phyloP scores from a whole-genome alignment of 2,113 vertebrate genomes.

The Helogale parvula region DNA sequence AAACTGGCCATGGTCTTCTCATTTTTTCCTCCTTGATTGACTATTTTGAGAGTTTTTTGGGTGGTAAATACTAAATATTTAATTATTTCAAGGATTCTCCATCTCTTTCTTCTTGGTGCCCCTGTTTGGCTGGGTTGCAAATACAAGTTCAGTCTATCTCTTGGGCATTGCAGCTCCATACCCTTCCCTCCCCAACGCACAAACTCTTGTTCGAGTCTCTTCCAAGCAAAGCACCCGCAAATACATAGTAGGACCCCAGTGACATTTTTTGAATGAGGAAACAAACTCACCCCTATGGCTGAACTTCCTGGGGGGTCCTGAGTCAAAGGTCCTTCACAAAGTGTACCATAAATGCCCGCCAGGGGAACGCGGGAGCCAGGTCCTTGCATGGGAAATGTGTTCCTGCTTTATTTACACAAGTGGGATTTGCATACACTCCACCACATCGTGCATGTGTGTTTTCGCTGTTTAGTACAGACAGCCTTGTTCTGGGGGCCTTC shows the following conservation, averaged over 20 bases:
- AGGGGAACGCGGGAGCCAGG: too few relatives aligned
- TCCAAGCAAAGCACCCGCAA: background rate
- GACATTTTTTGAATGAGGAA: background rate
- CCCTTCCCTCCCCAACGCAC: too few relatives aligned
- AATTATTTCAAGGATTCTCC: background rate
- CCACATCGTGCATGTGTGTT: accelerated
- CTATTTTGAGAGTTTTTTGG: background rate
- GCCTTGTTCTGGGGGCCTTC: background rate
- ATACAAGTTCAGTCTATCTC: background rate
- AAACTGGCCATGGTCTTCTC: background rate
- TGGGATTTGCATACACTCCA: background rate
- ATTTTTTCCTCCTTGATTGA: background rate
- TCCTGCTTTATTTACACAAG: background rate
- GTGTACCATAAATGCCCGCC: background rate
- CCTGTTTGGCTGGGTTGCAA: background rate
- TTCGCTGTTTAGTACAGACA: background rate
- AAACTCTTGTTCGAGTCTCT: background rate
- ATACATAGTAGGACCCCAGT: background rate
- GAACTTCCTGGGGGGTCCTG: background rate
- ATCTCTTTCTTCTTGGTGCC: background rate
- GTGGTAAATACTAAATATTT: background rate
- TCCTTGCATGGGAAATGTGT: background rate
- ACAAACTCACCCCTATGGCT: background rate
- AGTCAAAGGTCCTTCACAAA: background rate
- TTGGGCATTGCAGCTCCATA: background rate